Percentiles rank a stretch among this genome's conserved stretches.
These are phyloP conservation scores for Leiothrix lutea DNA, from an alignment of 2,113 vertebrate genomes.

Conservation along the genomic window DNA sequence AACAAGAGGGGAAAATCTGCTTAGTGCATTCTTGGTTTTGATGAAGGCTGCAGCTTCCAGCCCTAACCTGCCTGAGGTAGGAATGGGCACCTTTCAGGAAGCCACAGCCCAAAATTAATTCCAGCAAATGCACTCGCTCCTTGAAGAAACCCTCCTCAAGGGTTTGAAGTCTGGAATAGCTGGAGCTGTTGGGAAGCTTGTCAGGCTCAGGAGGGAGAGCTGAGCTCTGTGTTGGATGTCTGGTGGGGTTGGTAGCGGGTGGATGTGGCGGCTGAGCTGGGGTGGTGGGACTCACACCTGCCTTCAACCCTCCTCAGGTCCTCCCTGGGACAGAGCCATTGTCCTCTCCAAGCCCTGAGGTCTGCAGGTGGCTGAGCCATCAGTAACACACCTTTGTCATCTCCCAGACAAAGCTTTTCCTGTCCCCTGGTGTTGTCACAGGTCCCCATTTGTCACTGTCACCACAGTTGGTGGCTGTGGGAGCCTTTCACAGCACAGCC, in stretches of 20 bases:
- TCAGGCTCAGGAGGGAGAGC: background rate
- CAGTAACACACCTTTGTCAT: fast-evolving
- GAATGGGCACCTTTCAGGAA: background rate
- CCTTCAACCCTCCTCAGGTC: background rate
- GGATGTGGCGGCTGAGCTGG: fast-evolving
- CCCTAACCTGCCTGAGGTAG: background rate
- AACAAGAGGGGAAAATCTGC: slow-evolving; percentile 35
- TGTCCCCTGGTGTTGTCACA: background rate
- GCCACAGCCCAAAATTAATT: background rate
- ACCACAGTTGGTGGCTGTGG: fast-evolving
- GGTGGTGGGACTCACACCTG: fast-evolving
- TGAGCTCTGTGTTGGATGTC: fast-evolving
- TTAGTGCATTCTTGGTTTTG: background rate
- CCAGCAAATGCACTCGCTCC: background rate
- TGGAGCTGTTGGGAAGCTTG: background rate
- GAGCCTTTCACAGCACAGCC: fast-evolving
- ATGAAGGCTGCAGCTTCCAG: background rate
- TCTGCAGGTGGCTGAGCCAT: background rate
- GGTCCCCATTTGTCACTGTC: fast-evolving
- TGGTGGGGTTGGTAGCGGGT: fast-evolving
- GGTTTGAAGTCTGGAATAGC: background rate
- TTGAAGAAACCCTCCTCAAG: background rate
- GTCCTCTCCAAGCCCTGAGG: background rate
- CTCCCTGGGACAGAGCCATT: background rate
- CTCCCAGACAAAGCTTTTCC: background rate